Evolutionary conservation across 2,888 invertebrate species (phyloP), one percentile per base, ranked within the genome.

Genomic region (Netelia inedita): DNA sequence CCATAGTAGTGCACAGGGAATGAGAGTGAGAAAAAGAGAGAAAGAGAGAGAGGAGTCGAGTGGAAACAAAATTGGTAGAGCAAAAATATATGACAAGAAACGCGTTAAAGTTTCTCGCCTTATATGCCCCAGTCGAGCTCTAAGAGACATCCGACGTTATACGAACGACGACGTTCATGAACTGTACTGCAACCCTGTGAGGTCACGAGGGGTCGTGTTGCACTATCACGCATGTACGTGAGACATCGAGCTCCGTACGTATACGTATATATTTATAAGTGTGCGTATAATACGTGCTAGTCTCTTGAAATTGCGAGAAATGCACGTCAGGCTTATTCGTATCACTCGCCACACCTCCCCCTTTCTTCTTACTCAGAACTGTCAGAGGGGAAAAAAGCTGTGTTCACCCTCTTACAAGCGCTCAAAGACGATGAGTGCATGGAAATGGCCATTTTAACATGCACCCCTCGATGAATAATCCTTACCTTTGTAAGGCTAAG

Each of bases 211-310:
- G 84, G 81, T 81, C 84, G 78, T 81, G 65, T 61, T 79, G 81
- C 69, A 79, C 81, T 85, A 85, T 85, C 84, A 85, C 84, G 84
- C 73, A 79, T 81, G 65, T 81, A 55, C 63, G 74, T 57, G 78
- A 74, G 61, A 78, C 78, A 81, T 63, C 55, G 69, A n/a, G 61
- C 16, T 50, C 10, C 46, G 61, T 66, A 69, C n/a, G 41, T 10
- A 8, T n/a, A 55, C 28, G 71, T 53, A 72, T 55, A 73, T 53
- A 50, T 19, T 14, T 69, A 19, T 61, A 28, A 14, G 19, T 66
- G 16, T 28, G 74, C 43, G 57, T 55, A 43, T 59, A 66, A 80
- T 53, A 78, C 72, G 76, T 72, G 76, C 65, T 35, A 16, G 59
- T 46, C 76, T 72, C 76, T 75, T 35, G 35, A 73, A 69, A 81